A percentile compares a stretch with the other conserved stretches of the same genome.
Conservation (phyloP, 2,113 vertebrate species). For the Hystrix cristata region DNA sequence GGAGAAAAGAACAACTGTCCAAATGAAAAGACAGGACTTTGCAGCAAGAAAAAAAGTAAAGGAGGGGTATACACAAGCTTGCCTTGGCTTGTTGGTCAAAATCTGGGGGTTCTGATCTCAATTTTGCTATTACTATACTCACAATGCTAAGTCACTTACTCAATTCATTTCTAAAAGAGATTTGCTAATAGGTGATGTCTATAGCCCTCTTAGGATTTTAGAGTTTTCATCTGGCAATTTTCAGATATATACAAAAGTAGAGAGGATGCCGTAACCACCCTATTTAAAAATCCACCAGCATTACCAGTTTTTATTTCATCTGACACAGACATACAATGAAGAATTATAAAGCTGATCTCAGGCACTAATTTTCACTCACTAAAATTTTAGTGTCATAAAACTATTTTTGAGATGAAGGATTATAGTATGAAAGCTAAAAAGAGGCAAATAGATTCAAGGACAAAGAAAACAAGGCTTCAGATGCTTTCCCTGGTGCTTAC, state of each 20-base stretch:
- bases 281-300: background rate
- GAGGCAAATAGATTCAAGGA: background rate
- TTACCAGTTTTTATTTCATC: background rate
- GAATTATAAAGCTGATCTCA: background rate
- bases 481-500: background rate
- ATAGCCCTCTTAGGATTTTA: background rate
- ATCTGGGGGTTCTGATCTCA: background rate
- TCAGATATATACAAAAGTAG: background rate
- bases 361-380: constrained; percentile 13
- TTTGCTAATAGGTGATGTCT: background rate
- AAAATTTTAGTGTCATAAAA: constrained; percentile 31
- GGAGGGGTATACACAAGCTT: fast-evolving
- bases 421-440: background rate
- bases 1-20: background rate
- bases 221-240: background rate
- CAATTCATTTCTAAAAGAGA: background rate
- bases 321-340: background rate
- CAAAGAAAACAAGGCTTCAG: background rate
- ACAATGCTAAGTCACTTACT: background rate
- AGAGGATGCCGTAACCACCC: background rate
- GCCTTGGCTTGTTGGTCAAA: background rate
- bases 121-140: background rate
- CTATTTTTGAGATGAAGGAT: constrained; percentile 9
- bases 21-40: background rate
- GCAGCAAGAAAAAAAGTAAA: background rate